Base-by-base conservation (phyloP, 2,888 invertebrate species). In the Chydorus sphaericus region DNA sequence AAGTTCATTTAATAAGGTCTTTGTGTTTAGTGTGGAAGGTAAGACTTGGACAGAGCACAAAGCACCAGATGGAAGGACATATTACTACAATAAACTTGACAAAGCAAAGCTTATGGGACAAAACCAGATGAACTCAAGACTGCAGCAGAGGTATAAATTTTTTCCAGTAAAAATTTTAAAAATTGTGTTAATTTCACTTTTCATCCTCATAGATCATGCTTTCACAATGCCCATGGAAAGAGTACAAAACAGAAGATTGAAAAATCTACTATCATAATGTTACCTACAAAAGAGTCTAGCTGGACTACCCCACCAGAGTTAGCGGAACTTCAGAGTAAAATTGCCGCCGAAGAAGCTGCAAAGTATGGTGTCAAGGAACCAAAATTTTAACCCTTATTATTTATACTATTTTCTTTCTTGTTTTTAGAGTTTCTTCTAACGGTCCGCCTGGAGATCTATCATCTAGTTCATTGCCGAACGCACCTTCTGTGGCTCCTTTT, bases 101-200 rank as follows among this genome's bases (percentile, higher is more conserved):
- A 0, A 93, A 94, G 68, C 90, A 93, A 69, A 94, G 96, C 58
- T 80, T 86, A 1, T 98, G 98, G 98, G 94, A 94, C 66, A 98
- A 98, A 10, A 69, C 98, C 98, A 0, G 94, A 97, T 68, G 90
- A 90, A 60, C 71, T 98, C 53, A 97, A 97, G 74, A 82, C 89
- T 26, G 80, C 88, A 6, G 79, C 83, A 29, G 93, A 94, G 75
- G 86, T 86, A 70, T 63, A 62, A 54, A 31, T 39, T 36, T 31
- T 18, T 36, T 48, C 10, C n/a, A 3, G 30, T 48, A 4, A 31
- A 33, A 49, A 20, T 28, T 50, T 58, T 33, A n/a, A n/a, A 33
- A 11, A 10, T 33, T 10, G 10, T 33, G 10, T 33, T 16, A 26
- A 20, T 55, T 50, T 26, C 26, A 31, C 50, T n/a, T 18, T 10